Conservation (phyloP, 2,797 vertebrate genomes). For the Cyprinodon diabolis region DNA sequence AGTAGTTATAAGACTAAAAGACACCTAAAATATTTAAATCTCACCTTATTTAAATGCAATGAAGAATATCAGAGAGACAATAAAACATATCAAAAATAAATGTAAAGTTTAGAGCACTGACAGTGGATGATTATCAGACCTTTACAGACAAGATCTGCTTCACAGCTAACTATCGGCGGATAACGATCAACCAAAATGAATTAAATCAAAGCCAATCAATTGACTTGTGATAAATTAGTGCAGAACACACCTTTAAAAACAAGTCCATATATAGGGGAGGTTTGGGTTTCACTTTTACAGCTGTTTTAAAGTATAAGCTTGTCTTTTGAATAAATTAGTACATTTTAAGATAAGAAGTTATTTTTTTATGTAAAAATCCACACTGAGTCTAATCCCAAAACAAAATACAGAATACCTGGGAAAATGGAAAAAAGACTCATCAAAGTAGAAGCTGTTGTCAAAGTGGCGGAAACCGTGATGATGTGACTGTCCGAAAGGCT, state of each 20-base stretch:
- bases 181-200: too few species aligned
- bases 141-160: too few species aligned
- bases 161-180: too few species aligned
- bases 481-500: constrained; percentile 85
- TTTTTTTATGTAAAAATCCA: neutral
- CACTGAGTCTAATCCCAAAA: neutral
- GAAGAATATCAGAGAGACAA: too few species aligned
- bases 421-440: constrained; percentile 95
- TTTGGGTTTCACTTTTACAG: neutral
- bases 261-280: neutral
- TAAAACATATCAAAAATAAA: too few species aligned
- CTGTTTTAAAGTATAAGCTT: neutral
- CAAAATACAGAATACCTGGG: constrained; percentile 66
- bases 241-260: neutral
- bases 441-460: constrained; percentile 93
- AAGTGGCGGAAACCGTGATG: constrained; percentile 88
- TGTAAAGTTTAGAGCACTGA: too few species aligned
- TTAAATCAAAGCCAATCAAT: too few species aligned
- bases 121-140: too few species aligned
- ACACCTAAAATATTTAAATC: too few species aligned
- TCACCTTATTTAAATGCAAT: too few species aligned
- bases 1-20: too few species aligned
- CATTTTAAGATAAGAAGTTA: neutral
- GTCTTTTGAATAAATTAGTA: neutral
- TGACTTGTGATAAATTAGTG: neutral